Percentiles rank a stretch among this genome's conserved stretches.
phyloP scores from a whole-genome alignment of 1,140 invertebrate genomes.

The Hypsibius dujardini region DNA sequence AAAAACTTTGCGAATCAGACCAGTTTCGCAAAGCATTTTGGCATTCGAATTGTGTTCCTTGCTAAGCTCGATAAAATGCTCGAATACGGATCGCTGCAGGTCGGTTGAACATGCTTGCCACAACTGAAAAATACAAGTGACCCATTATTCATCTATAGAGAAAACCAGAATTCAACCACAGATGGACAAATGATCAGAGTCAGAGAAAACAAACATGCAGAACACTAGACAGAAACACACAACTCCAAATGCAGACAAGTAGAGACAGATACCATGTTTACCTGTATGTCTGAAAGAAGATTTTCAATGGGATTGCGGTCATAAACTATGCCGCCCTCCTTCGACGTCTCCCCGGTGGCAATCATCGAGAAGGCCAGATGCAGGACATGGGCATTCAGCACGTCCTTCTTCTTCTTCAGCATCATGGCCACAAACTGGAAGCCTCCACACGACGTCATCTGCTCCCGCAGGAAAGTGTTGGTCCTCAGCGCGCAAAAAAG shows the following conservation, averaged over 20 bases:
- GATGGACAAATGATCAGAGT: no score
- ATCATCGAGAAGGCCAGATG: conserved; percentile 87
- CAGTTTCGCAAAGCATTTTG: conserved; percentile 14
- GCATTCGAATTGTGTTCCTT: conserved; percentile 49
- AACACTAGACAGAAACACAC: conserved; percentile 20
- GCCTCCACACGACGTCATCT: conserved; percentile 21
- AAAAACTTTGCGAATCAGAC: conserved; percentile 11
- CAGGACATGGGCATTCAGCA: conserved; percentile 86
- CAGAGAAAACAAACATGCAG: conserved; percentile 4
- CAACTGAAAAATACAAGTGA: conserved; percentile 33
- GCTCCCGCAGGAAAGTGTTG: conserved; percentile 41
- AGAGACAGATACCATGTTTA: conserved; percentile 27
- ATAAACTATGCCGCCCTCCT: conserved; percentile 72
- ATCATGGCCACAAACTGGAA: conserved; percentile 79
- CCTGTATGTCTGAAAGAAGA: conserved; percentile 81
- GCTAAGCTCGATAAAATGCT: conserved; percentile 81
- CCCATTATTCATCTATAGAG: no score
- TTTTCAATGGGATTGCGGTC: conserved; percentile 83
- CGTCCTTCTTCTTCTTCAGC: conserved; percentile 67
- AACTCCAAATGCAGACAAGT: no score
- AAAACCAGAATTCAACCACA: no score
- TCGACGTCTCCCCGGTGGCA: conserved; percentile 68
- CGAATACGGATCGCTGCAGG: conserved; percentile 71
- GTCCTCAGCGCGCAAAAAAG: conserved; percentile 83
- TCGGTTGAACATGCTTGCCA: conserved; percentile 48